A percentile compares a stretch with the other conserved stretches of the same genome.
These are phyloP conservation scores for Heliopora coerulea DNA, from an alignment of 92 coral and sea anemone species.

Conservation along the genomic window DNA sequence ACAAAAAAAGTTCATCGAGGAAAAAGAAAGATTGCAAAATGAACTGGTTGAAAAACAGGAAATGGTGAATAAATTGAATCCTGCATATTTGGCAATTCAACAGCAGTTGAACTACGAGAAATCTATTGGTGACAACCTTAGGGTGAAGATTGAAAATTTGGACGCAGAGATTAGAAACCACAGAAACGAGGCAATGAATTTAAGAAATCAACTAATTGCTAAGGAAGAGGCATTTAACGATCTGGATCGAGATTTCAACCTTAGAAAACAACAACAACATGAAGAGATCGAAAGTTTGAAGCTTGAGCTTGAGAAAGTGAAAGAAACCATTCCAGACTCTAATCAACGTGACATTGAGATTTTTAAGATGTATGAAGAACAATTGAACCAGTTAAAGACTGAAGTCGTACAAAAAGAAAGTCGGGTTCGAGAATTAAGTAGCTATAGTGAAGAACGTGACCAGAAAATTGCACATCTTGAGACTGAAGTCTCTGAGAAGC, in stretches of 20 bases:
- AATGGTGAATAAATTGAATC: constrained; percentile 14
- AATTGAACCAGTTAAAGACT: constrained; percentile 59
- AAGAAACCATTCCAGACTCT: constrained; percentile 58
- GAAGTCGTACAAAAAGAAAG: constrained; percentile 56
- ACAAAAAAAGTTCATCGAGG: constrained; percentile 52
- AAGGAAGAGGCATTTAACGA: constrained; percentile 54
- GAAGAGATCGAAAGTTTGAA: constrained; percentile 64
- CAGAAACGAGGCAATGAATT: constrained; percentile 43
- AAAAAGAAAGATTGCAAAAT: constrained; percentile 50
- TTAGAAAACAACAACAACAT: constrained; percentile 52
- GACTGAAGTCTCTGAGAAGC: background rate
- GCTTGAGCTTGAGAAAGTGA: constrained; percentile 50
- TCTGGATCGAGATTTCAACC: constrained; percentile 57
- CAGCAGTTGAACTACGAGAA: constrained; percentile 38
- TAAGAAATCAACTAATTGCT: constrained; percentile 51
- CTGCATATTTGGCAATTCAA: background rate
- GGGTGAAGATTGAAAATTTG: constrained; percentile 42
- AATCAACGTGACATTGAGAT: background rate
- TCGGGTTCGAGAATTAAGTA: constrained; percentile 62
- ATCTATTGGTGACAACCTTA: constrained; percentile 35
- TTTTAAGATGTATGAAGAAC: constrained; percentile 55
- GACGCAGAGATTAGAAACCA: constrained; percentile 46
- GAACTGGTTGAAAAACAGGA: constrained; percentile 55
- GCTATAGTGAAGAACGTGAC: constrained; percentile 72
- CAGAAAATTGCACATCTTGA: constrained; percentile 48